Evolutionary conservation across 2,888 invertebrate species (phyloP).

Genomic region (Tenthredo notha): DNA sequence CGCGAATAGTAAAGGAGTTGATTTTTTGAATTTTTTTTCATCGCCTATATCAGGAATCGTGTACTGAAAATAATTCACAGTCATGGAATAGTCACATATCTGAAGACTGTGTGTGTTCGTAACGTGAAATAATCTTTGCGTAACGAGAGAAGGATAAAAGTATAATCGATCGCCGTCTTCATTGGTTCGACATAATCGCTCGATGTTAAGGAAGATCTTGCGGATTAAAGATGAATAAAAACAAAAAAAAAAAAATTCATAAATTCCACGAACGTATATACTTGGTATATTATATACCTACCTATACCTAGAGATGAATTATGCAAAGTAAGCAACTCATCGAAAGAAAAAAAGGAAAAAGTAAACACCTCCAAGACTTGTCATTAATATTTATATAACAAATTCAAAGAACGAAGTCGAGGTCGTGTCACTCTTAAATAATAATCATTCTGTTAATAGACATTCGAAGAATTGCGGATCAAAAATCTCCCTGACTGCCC

Average conservation of each 20-base stretch:
- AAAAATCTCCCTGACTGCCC: conserved; percentile 19
- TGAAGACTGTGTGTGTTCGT: not conserved
- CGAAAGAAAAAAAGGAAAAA: not conserved
- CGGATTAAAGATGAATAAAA: not conserved
- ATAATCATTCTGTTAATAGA: conserved; percentile 35
- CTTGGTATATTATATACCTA: not conserved
- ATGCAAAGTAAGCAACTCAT: conserved; percentile 44
- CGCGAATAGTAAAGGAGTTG: not conserved
- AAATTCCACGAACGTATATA: conserved; percentile 7
- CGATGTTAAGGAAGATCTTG: not conserved
- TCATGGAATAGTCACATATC: not conserved
- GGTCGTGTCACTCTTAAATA: conserved; percentile 49
- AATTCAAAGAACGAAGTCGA: conserved; percentile 51
- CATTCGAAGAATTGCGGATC: conserved; percentile 46
- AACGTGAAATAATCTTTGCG: not conserved
- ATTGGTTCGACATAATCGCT: not conserved
- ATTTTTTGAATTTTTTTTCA: not conserved
- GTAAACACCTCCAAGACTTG: conserved; percentile 36
- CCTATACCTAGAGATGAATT: conserved; percentile 23
- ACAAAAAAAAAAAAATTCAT: not conserved
- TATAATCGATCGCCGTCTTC: not conserved
- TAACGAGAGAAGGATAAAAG: not conserved
- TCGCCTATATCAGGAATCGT: not conserved
- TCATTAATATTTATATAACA: conserved; percentile 45
- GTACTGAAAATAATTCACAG: not conserved